A percentile compares a stretch with the other conserved stretches of the same genome.
These are phyloP conservation scores for Xiphophorus hellerii DNA, from an alignment of 2,113 vertebrate species.

Conservation along the genomic window DNA sequence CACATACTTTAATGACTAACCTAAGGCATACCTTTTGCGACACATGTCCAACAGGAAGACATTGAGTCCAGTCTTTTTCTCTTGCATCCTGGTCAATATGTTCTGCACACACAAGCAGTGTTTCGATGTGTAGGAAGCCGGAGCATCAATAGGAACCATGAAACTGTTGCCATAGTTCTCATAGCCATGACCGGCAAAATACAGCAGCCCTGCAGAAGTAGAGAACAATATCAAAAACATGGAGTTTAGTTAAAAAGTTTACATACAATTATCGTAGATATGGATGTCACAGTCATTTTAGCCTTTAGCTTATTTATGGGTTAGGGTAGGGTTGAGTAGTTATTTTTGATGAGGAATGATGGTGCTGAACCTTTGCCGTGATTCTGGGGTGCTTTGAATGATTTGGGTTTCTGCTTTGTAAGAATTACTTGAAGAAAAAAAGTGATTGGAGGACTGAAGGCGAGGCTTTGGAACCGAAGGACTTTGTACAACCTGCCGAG, in stretches of 20 bases:
- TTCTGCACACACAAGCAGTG: conserved; percentile 87
- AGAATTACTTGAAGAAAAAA: too few relatives aligned
- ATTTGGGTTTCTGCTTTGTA: too few relatives aligned
- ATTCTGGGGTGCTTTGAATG: too few relatives aligned
- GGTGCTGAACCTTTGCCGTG: too few relatives aligned
- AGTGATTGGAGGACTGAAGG: too few relatives aligned
- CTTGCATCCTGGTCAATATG: conserved; percentile 86
- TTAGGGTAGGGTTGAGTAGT: too few relatives aligned
- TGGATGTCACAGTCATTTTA: not conserved
- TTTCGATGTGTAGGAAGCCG: conserved; percentile 81
- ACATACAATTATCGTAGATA: not conserved
- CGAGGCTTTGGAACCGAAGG: too few relatives aligned
- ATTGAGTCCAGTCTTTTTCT: conserved; percentile 85
- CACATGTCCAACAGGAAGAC: conserved; percentile 91
- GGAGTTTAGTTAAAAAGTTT: not conserved
- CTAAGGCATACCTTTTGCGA: conserved; percentile 81
- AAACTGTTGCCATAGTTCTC: conserved; percentile 92
- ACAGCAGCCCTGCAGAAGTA: conserved; percentile 82
- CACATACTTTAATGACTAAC: not conserved
- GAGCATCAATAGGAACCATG: conserved; percentile 88
- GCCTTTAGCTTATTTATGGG: not conserved
- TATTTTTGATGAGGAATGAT: too few relatives aligned
- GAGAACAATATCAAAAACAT: not conserved
- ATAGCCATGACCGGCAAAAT: conserved; percentile 88
- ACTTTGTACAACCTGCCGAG: too few relatives aligned